A percentile compares a stretch with the other conserved stretches of the same genome.
phyloP scores from a whole-genome alignment of 64 coral and sea anemone species.

The Dendronephthya gigantea region DNA sequence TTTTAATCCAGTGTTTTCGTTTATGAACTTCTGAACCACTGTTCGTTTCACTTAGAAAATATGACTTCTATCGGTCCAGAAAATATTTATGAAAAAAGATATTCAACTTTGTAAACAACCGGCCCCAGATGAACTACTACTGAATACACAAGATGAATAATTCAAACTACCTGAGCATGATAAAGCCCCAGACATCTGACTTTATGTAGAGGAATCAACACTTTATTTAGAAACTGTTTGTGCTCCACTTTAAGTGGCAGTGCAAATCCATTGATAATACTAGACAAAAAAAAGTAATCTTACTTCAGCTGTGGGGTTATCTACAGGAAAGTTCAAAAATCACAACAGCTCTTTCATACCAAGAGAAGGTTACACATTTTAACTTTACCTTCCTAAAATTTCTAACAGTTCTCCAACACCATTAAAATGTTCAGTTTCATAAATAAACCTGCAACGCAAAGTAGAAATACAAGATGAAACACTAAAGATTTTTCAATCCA shows the following conservation, averaged over 20 bases:
- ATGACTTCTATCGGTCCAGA: too few species aligned
- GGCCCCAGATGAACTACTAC: too few species aligned
- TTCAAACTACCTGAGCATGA: conserved; percentile 77
- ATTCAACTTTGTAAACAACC: too few species aligned
- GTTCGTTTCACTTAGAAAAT: too few species aligned
- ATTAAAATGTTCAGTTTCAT: conserved; percentile 99
- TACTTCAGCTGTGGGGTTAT: too few species aligned
- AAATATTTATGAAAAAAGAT: too few species aligned
- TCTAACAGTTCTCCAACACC: conserved; percentile 95
- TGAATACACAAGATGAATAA: not conserved
- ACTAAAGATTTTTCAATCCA: not conserved
- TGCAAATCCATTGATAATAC: conserved; percentile 99
- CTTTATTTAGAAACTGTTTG: conserved; percentile 95
- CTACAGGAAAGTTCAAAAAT: too few species aligned
- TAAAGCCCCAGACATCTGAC: conserved; percentile 88
- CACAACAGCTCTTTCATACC: not conserved
- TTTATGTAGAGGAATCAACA: conserved; percentile 96
- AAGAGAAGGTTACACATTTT: not conserved
- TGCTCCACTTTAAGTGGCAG: conserved; percentile 92
- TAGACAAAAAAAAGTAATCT: conserved; percentile 10
- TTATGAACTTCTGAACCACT: too few species aligned
- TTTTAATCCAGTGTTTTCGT: too few species aligned
- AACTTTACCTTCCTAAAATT: conserved; percentile 94
- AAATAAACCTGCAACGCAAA: conserved; percentile 58
- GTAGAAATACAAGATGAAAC: not conserved